Evolutionary conservation across 2,888 invertebrate genomes (phyloP), one percentile per base, ranked within the genome.

Genomic region (Aproaerema taeniolella): DNA sequence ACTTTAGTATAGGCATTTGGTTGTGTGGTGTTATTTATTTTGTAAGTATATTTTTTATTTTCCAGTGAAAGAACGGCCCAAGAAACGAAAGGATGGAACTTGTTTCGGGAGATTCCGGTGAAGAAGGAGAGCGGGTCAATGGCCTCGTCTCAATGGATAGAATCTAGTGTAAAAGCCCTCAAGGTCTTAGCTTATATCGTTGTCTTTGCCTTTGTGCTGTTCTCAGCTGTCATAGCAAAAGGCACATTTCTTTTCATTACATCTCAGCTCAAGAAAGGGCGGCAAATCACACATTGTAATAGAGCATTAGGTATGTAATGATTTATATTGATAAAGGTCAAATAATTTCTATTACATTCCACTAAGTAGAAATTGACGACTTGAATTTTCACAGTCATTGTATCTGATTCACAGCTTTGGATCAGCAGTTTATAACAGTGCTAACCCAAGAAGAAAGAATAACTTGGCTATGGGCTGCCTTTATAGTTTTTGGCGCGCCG

Each of bases 401-500:
- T n/a, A 26, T 4, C 38, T 49, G 43, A 15, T 43, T 53, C 57
- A 31, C 72, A 92, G 92, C 88, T 43, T 71, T 88, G 31, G 89
- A 91, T 52, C 88, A 88, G 55, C 89, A 91, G 61, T 91, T 91
- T 53, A 75, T 88, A 45, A 90, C 91, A 1, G 71, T 80, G 4
- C 73, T 92, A 14, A 86, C 92, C 0, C 78, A 89, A 44, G 88
- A 89, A 53, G 93, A 93, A 60, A 88, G 91, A 47, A 82, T 92
- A 39, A 85, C 90, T 31, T 95, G 95, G 95, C 89, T 93, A 9
- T 96, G 95, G 95, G 90, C 92, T 33, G 69, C 95, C 16, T 80
- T 95, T 29, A 90, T 94, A 52, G 90, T 92, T 13, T 95, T 94
- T 62, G 82, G 91, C 28, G 78, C 92, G 13, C 96, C 96, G 0